A percentile compares a stretch with the other conserved stretches of the same genome.
These are phyloP conservation scores for Chrysaora quinquecirrha DNA, from an alignment of 30 jellyfish, hydroid and myxozoan genomes.

Conservation along the genomic window DNA sequence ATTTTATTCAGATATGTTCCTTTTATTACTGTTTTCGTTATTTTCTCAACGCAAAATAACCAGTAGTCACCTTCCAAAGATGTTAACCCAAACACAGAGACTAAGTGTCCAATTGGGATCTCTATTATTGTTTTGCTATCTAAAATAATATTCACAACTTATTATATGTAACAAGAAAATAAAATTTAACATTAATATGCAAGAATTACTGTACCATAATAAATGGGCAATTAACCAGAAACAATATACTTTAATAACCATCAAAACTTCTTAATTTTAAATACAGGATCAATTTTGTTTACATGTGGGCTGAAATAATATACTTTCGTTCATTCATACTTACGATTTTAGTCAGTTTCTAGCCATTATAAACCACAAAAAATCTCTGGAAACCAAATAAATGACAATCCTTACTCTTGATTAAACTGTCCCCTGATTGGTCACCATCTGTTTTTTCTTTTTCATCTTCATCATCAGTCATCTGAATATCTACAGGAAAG, in stretches of 20 bases:
- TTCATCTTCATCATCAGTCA: background rate
- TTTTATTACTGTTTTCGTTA: background rate
- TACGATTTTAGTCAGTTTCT: background rate
- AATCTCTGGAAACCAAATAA: background rate
- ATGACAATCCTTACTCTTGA: background rate
- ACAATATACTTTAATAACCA: background rate
- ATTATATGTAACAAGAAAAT: background rate
- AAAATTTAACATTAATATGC: background rate
- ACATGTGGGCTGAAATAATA: background rate
- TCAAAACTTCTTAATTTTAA: background rate
- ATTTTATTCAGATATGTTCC: background rate
- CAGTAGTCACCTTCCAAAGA: background rate
- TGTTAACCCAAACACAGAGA: background rate
- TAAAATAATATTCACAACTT: background rate
- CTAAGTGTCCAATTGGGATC: background rate
- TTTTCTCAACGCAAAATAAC: background rate
- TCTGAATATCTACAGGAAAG: background rate
- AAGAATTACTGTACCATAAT: background rate
- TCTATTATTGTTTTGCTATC: background rate
- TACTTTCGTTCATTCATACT: background rate
- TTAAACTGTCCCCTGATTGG: slow-evolving; percentile 1
- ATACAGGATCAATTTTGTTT: background rate
- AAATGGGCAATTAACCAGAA: background rate
- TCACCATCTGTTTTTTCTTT: background rate
- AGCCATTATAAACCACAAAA: background rate